Base-by-base conservation (phyloP, 1,140 invertebrate genomes). In the Tetramorium simillimum region DNA sequence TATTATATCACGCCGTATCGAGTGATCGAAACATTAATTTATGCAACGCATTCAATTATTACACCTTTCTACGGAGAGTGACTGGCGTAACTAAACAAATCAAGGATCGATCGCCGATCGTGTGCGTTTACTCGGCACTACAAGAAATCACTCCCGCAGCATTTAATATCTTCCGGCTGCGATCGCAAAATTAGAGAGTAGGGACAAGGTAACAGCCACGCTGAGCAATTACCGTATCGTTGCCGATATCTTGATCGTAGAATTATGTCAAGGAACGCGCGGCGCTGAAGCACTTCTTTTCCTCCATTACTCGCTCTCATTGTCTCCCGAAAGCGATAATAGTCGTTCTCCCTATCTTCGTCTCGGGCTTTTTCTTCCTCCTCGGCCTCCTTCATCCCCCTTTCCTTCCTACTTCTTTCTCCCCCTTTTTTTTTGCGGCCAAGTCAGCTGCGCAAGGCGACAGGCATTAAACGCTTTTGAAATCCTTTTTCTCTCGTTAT, bases 401-500 rank as follows among this genome's bases (percentile, higher is more conserved):
- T 14, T 28, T 40, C 14, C 1, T 24, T 43, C 56, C 7, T 40
- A 46, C 67, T 46, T 46, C 12, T n/a, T 53, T 10, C 18, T 7
- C 9, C 16, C n/a, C 24, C 0, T 28, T 2, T 33, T 43, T 69
- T 56, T 37, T 69, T 12, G 24, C 43, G 58, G 33, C 62, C 82
- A 73, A 82, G 80, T 82, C 80, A 33, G 37, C 67, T 51, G 69
- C 67, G 67, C 53, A 46, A 60, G 53, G 24, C 77, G 63, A 81
- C 77, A 49, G 40, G 49, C 69, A 75, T 84, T 75, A 73, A 84
- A 40, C 80, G 53, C 69, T 84, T 75, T 84, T 75, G 62, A 60
- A 75, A 84, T 58, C 69, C 67, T 84, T 75, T 75, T 75, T 84
- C 69, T 84, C 80, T 84, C 80, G 69, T 84, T 75, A 84, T 84